phyloP scores from a whole-genome alignment of 2,797 vertebrate genomes.

The Acestrorhynchus altus region DNA sequence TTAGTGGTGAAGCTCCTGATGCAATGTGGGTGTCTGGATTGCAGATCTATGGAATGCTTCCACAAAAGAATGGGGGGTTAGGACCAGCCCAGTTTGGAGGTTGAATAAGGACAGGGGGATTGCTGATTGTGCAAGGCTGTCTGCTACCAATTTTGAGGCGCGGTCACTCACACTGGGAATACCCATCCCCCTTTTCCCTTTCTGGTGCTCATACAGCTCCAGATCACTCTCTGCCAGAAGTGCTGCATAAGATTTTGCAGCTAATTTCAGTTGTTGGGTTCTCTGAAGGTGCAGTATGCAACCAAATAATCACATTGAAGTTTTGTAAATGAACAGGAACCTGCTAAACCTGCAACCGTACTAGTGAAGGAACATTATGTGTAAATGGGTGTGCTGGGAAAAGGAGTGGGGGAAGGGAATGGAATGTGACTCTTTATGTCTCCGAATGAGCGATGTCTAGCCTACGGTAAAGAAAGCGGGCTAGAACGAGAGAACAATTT shows the following conservation, averaged over 20 bases:
- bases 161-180: constrained; percentile 10
- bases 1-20: neutral
- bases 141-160: neutral
- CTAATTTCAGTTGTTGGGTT: neutral
- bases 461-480: neutral
- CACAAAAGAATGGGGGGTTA: neutral
- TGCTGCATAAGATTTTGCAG: neutral
- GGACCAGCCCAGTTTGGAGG: neutral
- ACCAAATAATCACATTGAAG: neutral
- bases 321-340: neutral
- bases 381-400: neutral
- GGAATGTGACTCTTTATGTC: constrained; percentile 1
- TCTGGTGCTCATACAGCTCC: neutral
- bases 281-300: neutral
- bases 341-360: neutral
- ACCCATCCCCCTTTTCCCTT: constrained; percentile 16
- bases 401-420: constrained; percentile 14
- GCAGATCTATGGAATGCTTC: neutral
- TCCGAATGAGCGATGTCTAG: neutral
- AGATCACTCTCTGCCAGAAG: neutral
- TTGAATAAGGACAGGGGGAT: constrained; percentile 18
- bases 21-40: constrained; percentile 5
- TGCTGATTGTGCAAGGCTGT: constrained; percentile 3
- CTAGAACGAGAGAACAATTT: neutral
- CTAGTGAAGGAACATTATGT: neutral